Evolutionary conservation across 2,113 vertebrate genomes (phyloP).

Genomic region (Hiodon tergisus): DNA sequence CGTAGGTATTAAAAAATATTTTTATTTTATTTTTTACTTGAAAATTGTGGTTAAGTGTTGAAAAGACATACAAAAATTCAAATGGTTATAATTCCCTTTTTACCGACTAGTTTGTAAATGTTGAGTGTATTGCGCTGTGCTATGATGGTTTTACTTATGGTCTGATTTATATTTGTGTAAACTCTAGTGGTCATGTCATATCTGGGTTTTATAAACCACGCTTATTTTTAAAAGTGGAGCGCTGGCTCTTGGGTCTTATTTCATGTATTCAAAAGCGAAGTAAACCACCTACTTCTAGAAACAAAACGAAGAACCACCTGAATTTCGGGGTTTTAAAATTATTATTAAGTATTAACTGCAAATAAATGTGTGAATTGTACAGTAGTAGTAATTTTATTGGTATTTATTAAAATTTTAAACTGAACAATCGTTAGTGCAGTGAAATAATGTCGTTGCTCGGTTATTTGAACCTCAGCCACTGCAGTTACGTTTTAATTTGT

Average conservation of each 20-base stretch:
- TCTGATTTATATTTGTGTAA: slow-evolving; percentile 68
- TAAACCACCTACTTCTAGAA: too few species aligned
- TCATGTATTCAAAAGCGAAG: neutral
- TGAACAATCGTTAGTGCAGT: too few species aligned
- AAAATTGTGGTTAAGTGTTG: slow-evolving; percentile 82
- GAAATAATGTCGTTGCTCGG: too few species aligned
- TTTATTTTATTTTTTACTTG: slow-evolving; percentile 50
- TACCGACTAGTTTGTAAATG: slow-evolving; percentile 63
- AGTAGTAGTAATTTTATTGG: too few species aligned
- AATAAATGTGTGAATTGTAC: too few species aligned
- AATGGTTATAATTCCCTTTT: slow-evolving; percentile 46
- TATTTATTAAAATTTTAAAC: too few species aligned
- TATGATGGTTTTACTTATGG: slow-evolving; percentile 60
- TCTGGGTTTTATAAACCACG: slow-evolving; percentile 77
- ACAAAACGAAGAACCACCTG: too few species aligned
- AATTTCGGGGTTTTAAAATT: too few species aligned
- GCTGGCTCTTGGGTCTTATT: slow-evolving; percentile 46
- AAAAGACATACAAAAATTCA: slow-evolving; percentile 63
- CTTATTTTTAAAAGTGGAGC: slow-evolving; percentile 67
- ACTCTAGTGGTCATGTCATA: slow-evolving; percentile 72
- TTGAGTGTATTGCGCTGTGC: slow-evolving; percentile 57
- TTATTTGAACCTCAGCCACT: too few species aligned
- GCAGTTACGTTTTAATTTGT: too few species aligned
- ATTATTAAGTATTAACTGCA: too few species aligned
- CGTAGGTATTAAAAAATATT: slow-evolving; percentile 73